Evolutionary conservation across 2,797 vertebrate genomes (phyloP).

Genomic region (Gadopsis bispinosus): DNA sequence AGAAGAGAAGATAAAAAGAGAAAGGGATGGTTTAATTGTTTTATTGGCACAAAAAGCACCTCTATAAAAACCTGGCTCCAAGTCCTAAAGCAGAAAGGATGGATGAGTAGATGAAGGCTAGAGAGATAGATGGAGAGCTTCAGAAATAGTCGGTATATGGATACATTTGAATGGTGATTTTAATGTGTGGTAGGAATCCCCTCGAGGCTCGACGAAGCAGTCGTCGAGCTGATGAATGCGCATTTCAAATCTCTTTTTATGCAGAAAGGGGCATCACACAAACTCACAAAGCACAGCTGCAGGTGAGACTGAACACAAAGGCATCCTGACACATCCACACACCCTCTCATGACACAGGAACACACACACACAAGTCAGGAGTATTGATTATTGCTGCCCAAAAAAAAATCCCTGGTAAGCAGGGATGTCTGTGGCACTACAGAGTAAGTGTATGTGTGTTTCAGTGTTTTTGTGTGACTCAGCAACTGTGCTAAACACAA

Average conservation of each 20-base stretch:
- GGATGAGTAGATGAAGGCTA: not conserved
- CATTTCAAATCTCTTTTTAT: conserved; percentile 76
- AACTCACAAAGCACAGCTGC: conserved; percentile 35
- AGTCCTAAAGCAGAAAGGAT: not conserved
- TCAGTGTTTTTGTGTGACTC: conserved; percentile 36
- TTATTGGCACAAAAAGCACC: not conserved
- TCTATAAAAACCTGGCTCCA: conserved; percentile 1
- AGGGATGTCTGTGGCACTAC: conserved; percentile 5
- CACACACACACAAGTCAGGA: conserved; percentile 6
- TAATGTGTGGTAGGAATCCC: conserved; percentile 40
- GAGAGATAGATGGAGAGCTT: conserved; percentile 8
- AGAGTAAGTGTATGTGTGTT: no score
- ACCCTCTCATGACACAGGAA: not conserved
- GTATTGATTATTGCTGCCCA: conserved; percentile 39
- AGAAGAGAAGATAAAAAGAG: conserved; percentile 5
- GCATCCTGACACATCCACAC: conserved; percentile 17
- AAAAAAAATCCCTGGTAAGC: conserved; percentile 6
- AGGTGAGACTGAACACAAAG: conserved; percentile 26
- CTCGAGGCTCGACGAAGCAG: conserved; percentile 39
- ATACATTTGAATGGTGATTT: conserved; percentile 40
- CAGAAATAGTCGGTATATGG: conserved; percentile 7
- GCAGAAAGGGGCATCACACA: conserved; percentile 52
- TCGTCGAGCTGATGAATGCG: conserved; percentile 70
- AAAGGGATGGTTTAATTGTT: conserved; percentile 14
- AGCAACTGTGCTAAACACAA: conserved; percentile 31